Percentiles rank a stretch among this genome's conserved stretches.
phyloP scores from a whole-genome alignment of 2,888 invertebrate species.

The Zootermopsis nevadensis region DNA sequence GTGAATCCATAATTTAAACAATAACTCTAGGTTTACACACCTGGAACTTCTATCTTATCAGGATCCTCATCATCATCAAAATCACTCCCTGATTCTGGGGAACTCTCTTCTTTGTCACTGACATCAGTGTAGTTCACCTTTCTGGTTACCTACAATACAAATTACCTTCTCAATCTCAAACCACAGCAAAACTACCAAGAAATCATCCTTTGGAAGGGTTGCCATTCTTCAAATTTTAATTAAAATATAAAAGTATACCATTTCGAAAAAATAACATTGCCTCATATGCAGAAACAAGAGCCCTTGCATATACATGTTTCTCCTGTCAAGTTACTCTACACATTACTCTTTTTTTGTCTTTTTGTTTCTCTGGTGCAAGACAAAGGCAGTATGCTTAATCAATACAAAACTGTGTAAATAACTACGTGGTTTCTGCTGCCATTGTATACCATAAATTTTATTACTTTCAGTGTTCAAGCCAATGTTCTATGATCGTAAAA shows the following conservation, averaged over 20 bases:
- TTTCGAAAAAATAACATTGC: too few species aligned
- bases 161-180: not conserved
- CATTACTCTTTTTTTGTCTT: not conserved
- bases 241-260: too few species aligned
- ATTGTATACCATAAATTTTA: too few species aligned
- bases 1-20: not conserved
- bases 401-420: not conserved
- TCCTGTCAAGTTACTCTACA: too few species aligned
- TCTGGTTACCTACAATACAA: constrained; percentile 42
- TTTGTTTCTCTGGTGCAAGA: constrained; percentile 13
- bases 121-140: constrained; percentile 59
- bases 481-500: not conserved
- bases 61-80: constrained; percentile 92
- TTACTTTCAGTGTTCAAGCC: not conserved
- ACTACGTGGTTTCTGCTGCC: too few species aligned
- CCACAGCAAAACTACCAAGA: too few species aligned
- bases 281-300: too few species aligned
- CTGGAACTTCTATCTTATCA: constrained; percentile 91
- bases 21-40: constrained; percentile 61
- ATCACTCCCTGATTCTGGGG: constrained; percentile 70
- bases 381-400: not conserved
- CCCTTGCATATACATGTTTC: too few species aligned
- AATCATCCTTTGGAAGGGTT: too few species aligned
- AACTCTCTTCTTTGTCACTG: constrained; percentile 62
- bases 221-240: too few species aligned